Percentiles rank a stretch among this genome's conserved stretches.
These are phyloP conservation scores for Otolemur crassicaudatus DNA, from an alignment of 2,797 vertebrate genomes.

Conservation along the genomic window DNA sequence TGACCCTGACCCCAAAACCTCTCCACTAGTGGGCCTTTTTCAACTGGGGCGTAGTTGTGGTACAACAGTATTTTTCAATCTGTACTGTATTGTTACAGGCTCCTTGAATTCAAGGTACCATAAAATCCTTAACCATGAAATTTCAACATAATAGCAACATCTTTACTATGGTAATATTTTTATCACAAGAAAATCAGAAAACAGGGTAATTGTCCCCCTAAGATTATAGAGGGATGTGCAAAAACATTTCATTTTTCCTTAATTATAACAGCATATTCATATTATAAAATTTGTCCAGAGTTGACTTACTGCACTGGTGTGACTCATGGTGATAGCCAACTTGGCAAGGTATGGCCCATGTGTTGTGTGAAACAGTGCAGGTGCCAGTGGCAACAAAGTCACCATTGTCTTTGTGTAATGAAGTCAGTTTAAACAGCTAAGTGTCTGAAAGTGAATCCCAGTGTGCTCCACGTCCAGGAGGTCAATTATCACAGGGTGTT, in stretches of 20 bases:
- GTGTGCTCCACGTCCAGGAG: slow-evolving; percentile 53
- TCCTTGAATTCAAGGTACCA: slow-evolving; percentile 44
- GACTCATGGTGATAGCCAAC: slow-evolving; percentile 28
- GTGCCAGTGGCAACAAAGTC: slow-evolving; percentile 68
- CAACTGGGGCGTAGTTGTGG: background rate
- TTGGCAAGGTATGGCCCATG: slow-evolving; percentile 62
- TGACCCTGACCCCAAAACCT: background rate
- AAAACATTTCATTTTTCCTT: slow-evolving; percentile 41
- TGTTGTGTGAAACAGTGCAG: slow-evolving; percentile 63
- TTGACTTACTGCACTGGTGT: slow-evolving; percentile 68
- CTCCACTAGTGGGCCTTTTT: background rate
- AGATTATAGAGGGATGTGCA: slow-evolving; percentile 6
- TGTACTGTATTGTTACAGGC: background rate
- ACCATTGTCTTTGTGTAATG: slow-evolving; percentile 71
- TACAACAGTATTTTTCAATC: background rate
- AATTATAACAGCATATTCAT: slow-evolving; percentile 50
- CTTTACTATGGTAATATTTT: slow-evolving; percentile 28
- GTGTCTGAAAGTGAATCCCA: slow-evolving; percentile 76
- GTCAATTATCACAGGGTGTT: slow-evolving; percentile 61
- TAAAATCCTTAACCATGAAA: slow-evolving; percentile 40
- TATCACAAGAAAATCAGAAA: slow-evolving; percentile 59
- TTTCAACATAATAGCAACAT: background rate
- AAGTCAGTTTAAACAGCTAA: slow-evolving; percentile 67
- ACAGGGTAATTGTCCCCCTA: slow-evolving; percentile 20
- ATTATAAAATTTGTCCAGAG: slow-evolving; percentile 56